Conservation (phyloP, 1,140 invertebrate species). For the Branchinecta lindahli region DNA sequence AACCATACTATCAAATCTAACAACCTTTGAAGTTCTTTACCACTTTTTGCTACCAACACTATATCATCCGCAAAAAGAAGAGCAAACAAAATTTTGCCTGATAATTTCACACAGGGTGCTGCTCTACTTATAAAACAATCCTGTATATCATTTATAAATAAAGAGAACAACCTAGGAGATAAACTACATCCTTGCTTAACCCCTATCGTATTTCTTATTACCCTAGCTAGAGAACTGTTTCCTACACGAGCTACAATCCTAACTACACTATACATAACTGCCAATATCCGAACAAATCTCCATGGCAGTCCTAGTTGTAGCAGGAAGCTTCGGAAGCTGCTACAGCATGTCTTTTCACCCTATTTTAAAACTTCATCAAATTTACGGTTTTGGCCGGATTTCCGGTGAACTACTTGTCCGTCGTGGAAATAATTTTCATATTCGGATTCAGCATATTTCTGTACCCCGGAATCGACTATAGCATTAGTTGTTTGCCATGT, state of each 20-base stretch:
- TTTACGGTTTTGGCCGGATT: no score
- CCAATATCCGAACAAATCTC: background rate
- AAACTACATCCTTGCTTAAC: conserved; percentile 2
- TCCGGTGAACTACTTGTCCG: no score
- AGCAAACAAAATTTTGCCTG: background rate
- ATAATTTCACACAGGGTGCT: background rate
- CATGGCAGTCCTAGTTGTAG: background rate
- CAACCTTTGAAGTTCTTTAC: background rate
- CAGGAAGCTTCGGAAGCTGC: no score
- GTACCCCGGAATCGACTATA: no score
- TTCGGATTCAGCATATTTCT: no score
- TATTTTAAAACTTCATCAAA: no score
- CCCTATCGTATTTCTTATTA: background rate
- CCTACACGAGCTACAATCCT: background rate
- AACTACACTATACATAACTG: background rate
- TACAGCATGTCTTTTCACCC: no score
- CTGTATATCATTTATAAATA: conserved; percentile 6
- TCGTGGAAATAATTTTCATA: no score
- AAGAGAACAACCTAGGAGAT: background rate
- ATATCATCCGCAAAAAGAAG: conserved; percentile 6
- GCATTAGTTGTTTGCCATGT: no score
- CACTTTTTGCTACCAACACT: background rate
- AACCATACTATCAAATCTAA: background rate
- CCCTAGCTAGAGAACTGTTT: background rate
- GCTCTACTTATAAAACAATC: background rate